Percentiles rank a stretch among this genome's conserved stretches.
Conservation (phyloP, 2,113 vertebrate species). For the Ramphastos sulfuratus region DNA sequence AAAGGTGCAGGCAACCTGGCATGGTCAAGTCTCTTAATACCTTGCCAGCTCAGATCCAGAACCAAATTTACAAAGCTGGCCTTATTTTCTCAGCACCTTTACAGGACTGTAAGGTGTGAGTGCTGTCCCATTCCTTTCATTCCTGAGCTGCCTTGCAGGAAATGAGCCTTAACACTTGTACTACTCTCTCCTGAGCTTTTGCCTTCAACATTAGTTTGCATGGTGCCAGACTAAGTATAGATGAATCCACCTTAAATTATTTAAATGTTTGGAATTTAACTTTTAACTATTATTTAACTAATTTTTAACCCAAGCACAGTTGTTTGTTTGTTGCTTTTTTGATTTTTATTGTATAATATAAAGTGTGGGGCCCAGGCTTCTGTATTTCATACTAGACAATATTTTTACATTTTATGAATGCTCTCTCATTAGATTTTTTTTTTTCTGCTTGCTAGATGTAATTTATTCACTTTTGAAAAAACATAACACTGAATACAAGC, state of each 20-base stretch:
- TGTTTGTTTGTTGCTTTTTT: not conserved
- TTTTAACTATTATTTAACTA: too few relatives aligned
- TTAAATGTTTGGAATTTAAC: too few relatives aligned
- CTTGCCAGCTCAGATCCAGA: not conserved
- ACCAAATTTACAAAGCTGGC: not conserved
- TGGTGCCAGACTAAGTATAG: not conserved
- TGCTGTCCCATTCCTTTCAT: not conserved
- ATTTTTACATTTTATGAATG: not conserved
- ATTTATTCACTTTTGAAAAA: slow-evolving; percentile 13
- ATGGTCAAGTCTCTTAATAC: not conserved
- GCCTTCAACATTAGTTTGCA: not conserved
- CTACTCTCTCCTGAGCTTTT: not conserved
- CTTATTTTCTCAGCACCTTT: not conserved
- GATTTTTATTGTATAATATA: not conserved
- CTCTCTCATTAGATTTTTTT: not conserved
- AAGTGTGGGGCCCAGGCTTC: not conserved
- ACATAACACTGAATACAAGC: not conserved
- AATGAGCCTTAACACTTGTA: not conserved
- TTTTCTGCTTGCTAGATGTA: not conserved
- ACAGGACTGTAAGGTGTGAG: not conserved
- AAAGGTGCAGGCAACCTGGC: not conserved
- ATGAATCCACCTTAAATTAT: not conserved
- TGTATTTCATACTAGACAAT: not conserved
- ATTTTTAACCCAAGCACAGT: not conserved
- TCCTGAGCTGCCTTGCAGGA: not conserved